Conservation (phyloP, 1,140 invertebrate species). For the Drosophila albomicans region DNA sequence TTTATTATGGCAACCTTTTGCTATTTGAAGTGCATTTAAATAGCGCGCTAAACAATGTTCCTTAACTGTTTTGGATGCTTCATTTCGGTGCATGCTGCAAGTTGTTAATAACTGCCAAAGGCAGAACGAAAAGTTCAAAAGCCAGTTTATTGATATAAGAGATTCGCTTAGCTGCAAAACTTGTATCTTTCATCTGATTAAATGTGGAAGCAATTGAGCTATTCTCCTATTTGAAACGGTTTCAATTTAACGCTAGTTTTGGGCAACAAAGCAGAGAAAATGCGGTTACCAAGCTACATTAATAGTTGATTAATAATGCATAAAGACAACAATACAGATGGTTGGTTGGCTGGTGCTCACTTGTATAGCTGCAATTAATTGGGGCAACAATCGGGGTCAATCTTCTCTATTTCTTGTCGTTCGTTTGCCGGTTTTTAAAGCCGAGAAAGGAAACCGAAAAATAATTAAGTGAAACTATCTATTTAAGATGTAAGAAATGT, state of each 20-base stretch:
- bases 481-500: not conserved
- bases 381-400: not conserved
- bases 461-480: constrained; percentile 5
- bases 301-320: constrained; percentile 1
- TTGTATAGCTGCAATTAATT: not conserved
- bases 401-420: not conserved
- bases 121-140: not conserved
- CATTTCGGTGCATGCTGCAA: not conserved
- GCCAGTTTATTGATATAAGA: not conserved
- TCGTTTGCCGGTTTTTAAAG: not conserved
- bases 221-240: too few relatives aligned
- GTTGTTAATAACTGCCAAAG: not conserved
- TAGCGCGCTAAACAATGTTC: not conserved
- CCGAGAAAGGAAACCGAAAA: not conserved
- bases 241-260: not conserved
- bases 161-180: not conserved
- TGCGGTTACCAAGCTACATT: not conserved
- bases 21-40: constrained; percentile 5
- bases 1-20: constrained; percentile 1
- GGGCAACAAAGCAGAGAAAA: not conserved
- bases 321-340: not conserved
- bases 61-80: not conserved
- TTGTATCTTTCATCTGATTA: too few relatives aligned
- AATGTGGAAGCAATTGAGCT: too few relatives aligned
- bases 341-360: too few relatives aligned